These are phyloP conservation scores for Stegana nigrithorax DNA, from an alignment of 2,888 invertebrate genomes.

Conservation along the genomic window DNA sequence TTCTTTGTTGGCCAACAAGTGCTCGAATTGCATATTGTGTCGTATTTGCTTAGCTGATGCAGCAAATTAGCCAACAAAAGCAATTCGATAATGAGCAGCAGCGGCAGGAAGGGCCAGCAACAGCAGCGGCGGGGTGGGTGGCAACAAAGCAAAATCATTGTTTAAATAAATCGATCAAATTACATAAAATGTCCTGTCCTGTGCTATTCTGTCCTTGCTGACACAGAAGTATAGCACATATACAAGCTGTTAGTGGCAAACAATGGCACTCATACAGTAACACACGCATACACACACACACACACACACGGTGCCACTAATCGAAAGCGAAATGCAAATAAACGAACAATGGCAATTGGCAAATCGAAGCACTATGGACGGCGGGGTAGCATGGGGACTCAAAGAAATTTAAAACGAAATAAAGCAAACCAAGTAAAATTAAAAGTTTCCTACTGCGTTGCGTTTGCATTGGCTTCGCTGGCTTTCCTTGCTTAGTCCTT, in stretches of 20 bases:
- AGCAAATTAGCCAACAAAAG: no score
- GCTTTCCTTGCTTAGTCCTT: not conserved
- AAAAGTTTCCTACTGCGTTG: conserved; percentile 11
- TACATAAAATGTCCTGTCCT: conserved; percentile 4
- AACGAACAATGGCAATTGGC: not conserved
- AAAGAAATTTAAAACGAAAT: not conserved
- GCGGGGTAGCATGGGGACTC: not conserved
- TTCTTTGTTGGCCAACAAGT: no score
- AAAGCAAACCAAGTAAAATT: conserved; percentile 17
- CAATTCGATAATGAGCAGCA: not conserved
- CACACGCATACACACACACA: not conserved
- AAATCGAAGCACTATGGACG: not conserved
- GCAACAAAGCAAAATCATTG: conserved; percentile 8
- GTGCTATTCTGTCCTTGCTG: not conserved
- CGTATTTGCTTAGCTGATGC: no score
- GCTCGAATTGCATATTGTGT: no score
- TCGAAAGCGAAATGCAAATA: conserved; percentile 9
- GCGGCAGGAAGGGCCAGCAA: not conserved
- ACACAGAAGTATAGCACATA: no score
- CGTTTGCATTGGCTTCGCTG: not conserved
- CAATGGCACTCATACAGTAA: not conserved
- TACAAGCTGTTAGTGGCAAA: not conserved
- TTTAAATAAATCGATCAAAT: conserved; percentile 19
- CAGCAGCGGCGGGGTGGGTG: not conserved
- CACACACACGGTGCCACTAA: not conserved